A percentile compares a stretch with the other conserved stretches of the same genome.
Evolutionary conservation across 2,888 invertebrate species (phyloP).

Genomic region (Pterobdella sp.): DNA sequence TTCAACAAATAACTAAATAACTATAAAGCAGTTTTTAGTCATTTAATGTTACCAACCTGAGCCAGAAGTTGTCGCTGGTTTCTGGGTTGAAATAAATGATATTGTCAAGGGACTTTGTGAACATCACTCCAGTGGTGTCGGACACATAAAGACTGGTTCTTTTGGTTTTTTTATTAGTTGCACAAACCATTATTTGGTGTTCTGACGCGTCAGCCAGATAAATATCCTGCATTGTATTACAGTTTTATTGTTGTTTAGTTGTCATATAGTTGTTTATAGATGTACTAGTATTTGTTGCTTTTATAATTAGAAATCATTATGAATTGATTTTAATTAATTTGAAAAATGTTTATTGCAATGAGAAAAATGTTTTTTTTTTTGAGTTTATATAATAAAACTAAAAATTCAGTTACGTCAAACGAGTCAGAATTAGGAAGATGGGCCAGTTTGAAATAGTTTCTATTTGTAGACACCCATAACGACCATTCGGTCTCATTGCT

Average conservation of each 20-base stretch:
- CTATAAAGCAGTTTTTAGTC: background rate
- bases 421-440: background rate
- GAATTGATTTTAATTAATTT: no score
- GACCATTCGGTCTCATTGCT: background rate
- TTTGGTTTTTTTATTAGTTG: conserved; percentile 64
- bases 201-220: conserved; percentile 76
- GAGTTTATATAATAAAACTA: background rate
- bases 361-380: no score
- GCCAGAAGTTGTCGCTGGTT: conserved; percentile 64
- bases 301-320: no score
- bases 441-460: background rate
- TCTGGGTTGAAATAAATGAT: conserved; percentile 78
- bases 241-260: background rate
- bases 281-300: background rate
- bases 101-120: conserved; percentile 69
- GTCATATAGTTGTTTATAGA: no score
- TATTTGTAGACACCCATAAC: conserved; percentile 4
- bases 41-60: conserved; percentile 60
- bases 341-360: no score
- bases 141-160: conserved; percentile 72
- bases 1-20: background rate
- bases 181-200: conserved; percentile 65
- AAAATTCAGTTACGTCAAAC: background rate
- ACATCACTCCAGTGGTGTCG: conserved; percentile 63
- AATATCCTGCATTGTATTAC: conserved; percentile 58